Conservation (phyloP, 2,113 vertebrate genomes). For the Tachycineta bicolor region DNA sequence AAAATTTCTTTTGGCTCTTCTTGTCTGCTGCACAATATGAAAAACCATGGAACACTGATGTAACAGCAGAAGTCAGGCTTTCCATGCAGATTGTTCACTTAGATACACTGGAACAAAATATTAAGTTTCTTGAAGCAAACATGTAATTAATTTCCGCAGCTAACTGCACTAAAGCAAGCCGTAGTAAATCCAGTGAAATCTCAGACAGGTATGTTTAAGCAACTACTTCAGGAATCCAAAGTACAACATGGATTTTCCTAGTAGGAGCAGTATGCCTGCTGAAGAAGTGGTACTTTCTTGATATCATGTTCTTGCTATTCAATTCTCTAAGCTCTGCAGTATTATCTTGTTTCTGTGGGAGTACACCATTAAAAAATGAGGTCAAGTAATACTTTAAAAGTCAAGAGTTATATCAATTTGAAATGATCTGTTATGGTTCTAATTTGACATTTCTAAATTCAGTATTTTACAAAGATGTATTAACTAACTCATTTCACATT, state of each 20-base stretch:
- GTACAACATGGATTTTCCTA: background rate
- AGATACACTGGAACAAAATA: background rate
- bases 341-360: background rate
- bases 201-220: background rate
- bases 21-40: background rate
- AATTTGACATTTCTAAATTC: background rate
- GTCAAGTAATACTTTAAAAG: background rate
- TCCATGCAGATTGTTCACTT: background rate
- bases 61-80: background rate
- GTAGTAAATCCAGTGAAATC: background rate
- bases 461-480: background rate
- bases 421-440: background rate
- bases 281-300: background rate
- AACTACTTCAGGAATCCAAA: background rate
- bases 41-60: background rate
- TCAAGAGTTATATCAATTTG: background rate
- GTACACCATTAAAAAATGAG: background rate
- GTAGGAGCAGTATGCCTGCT: background rate
- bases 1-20: background rate
- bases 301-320: background rate
- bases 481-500: background rate
- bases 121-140: background rate
- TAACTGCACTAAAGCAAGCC: background rate
- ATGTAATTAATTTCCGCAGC: background rate
- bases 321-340: background rate